These are phyloP conservation scores for Oreortyx pictus DNA, from an alignment of 2,797 vertebrate genomes.

Conservation along the genomic window DNA sequence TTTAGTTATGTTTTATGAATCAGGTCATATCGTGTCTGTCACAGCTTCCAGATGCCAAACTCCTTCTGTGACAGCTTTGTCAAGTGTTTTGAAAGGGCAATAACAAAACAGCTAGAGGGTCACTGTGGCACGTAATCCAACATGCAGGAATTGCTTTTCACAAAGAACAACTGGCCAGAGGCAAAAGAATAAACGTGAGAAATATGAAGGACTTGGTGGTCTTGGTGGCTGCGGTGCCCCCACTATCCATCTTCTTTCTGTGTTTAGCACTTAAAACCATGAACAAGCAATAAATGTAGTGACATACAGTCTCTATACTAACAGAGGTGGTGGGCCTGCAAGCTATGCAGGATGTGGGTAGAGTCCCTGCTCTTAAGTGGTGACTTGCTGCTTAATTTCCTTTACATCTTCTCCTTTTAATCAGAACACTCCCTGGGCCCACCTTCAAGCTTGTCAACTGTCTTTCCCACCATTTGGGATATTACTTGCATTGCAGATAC, in stretches of 20 bases:
- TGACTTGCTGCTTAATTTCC: background rate
- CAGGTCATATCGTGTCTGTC: background rate
- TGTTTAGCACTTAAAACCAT: background rate
- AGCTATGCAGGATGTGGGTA: background rate
- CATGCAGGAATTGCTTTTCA: background rate
- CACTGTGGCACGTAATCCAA: background rate
- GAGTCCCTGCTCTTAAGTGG: background rate
- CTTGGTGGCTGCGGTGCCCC: background rate
- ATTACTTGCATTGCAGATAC: background rate
- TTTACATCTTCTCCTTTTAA: background rate
- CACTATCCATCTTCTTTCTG: accelerated
- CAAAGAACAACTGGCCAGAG: background rate
- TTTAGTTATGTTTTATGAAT: conserved; percentile 55
- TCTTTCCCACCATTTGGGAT: background rate
- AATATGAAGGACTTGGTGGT: background rate
- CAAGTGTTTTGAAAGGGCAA: conserved; percentile 41
- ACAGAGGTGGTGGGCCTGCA: background rate
- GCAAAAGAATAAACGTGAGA: background rate
- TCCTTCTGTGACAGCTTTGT: conserved; percentile 49
- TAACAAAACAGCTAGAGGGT: conserved; percentile 10
- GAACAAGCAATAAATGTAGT: background rate
- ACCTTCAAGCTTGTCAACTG: background rate
- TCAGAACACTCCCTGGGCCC: background rate
- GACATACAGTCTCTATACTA: background rate
- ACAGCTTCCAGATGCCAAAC: conserved; percentile 35